Percentiles rank a stretch among this genome's conserved stretches.
phyloP scores from a whole-genome alignment of 2,888 invertebrate species.

The Standfussiana lucernea region DNA sequence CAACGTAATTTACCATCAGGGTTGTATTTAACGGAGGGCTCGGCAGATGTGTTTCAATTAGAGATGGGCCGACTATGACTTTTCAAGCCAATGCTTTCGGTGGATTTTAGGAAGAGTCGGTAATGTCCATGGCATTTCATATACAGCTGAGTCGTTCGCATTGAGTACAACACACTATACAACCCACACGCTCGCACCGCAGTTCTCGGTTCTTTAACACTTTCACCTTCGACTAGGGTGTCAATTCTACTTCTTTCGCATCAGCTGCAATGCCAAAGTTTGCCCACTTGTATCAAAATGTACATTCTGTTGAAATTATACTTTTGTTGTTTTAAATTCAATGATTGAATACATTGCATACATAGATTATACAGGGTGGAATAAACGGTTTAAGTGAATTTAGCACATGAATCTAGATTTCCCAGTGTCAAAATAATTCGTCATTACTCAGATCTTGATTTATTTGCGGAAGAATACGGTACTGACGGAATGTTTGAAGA shows the following conservation, averaged over 20 bases:
- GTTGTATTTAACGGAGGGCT: not conserved
- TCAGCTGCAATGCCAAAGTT: not conserved
- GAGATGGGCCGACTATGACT: not conserved
- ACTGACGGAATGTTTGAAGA: not conserved
- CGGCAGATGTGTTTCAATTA: not conserved
- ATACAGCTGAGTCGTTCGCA: not conserved
- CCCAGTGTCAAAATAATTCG: not conserved
- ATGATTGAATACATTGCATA: no score
- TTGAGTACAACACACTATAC: not conserved
- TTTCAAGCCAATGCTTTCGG: not conserved
- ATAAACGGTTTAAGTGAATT: not conserved
- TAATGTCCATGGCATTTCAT: not conserved
- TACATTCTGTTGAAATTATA: not conserved
- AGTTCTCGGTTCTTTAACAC: not conserved
- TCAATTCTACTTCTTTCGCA: not conserved
- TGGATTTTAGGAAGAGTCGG: not conserved
- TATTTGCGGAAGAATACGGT: not conserved
- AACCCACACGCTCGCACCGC: not conserved
- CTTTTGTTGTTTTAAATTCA: no score
- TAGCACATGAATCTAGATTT: not conserved
- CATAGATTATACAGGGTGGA: not conserved
- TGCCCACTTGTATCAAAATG: not conserved
- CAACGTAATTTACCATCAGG: not conserved
- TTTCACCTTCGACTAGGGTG: not conserved
- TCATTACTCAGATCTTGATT: not conserved